These are phyloP conservation scores for Whitmania pigra DNA, from an alignment of 1,140 invertebrate genomes.

Conservation along the genomic window DNA sequence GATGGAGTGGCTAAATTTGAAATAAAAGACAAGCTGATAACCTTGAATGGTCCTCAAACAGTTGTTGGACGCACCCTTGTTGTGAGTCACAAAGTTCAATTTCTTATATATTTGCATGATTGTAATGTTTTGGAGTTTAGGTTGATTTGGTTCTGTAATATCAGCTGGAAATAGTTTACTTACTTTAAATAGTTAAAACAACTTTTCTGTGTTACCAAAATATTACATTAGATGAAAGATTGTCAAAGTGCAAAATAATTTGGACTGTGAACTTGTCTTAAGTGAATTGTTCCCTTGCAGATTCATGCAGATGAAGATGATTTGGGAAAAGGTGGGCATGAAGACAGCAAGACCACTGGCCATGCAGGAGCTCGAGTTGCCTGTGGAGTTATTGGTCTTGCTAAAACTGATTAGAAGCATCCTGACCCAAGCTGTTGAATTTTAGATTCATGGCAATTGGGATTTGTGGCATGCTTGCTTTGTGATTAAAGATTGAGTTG, in stretches of 20 bases:
- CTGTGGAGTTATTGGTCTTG: constrained; percentile 25
- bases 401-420: constrained; percentile 7
- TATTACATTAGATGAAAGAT: too few species aligned
- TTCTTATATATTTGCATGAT: too few species aligned
- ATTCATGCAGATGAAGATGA: constrained; percentile 25
- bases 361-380: constrained; percentile 23
- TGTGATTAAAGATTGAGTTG: too few species aligned
- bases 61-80: constrained; percentile 25
- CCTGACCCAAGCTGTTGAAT: too few species aligned
- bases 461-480: too few species aligned
- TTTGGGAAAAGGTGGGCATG: constrained; percentile 24
- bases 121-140: too few species aligned
- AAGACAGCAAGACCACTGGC: constrained; percentile 23
- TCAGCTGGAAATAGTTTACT: too few species aligned
- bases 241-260: too few species aligned
- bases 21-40: constrained; percentile 21
- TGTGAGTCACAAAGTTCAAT: constrained; percentile 4
- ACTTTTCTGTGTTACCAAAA: too few species aligned
- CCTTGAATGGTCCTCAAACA: constrained; percentile 20
- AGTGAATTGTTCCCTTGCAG: constrained; percentile 18
- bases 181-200: too few species aligned
- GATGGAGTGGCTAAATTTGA: constrained; percentile 21
- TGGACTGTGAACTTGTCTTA: not conserved
- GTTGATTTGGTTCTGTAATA: too few species aligned
- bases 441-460: too few species aligned